Base-by-base conservation (phyloP, 2,888 invertebrate species). In the Catocala fraxini region DNA sequence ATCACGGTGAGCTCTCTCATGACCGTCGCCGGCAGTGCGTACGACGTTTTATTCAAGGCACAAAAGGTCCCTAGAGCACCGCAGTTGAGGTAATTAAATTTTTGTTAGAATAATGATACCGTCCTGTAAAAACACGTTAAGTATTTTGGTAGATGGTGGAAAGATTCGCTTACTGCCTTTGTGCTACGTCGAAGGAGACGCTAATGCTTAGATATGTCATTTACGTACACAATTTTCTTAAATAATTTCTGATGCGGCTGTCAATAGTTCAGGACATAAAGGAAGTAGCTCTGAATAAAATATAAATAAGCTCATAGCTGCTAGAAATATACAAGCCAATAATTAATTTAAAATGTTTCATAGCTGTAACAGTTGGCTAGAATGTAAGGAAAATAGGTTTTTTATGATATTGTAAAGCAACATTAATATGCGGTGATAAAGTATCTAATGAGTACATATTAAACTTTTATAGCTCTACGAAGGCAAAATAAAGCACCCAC, bases 1-100 rank as follows among this genome's bases (percentile, higher is more conserved):
- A 93, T 94, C 93, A 93, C 92, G 88, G 89, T 88, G 90, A 90
- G 91, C 89, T 92, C 90, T 90, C 89, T 87, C 86, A 86, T 90
- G 92, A 92, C 92, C 92, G 89, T 91, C 90, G 83, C 81, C 87
- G 86, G 88, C 91, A 90, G 87, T 91, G 92, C 89, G 92, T 89
- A 88, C 91, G 92, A 91, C 92, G 88, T 93, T 93, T 92, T 92
- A 92, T 92, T 90, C 85, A 83, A 89, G 83, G 84, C 84, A 92
- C 89, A 92, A 91, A 90, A 84, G 89, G 81, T 74, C 85, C 83
- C 83, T 80, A 79, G 87, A 84, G 85, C 81, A 82, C 81, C 83
- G 77, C 84, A 83, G 82, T 86, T 81, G 84, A 83, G 86, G 89
- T 89, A 91, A 90, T 91, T 91, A 91, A 87, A 87, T 86, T 88